Evolutionary conservation across 1,140 invertebrate species (phyloP).

Genomic region (Halictus rubicundus): DNA sequence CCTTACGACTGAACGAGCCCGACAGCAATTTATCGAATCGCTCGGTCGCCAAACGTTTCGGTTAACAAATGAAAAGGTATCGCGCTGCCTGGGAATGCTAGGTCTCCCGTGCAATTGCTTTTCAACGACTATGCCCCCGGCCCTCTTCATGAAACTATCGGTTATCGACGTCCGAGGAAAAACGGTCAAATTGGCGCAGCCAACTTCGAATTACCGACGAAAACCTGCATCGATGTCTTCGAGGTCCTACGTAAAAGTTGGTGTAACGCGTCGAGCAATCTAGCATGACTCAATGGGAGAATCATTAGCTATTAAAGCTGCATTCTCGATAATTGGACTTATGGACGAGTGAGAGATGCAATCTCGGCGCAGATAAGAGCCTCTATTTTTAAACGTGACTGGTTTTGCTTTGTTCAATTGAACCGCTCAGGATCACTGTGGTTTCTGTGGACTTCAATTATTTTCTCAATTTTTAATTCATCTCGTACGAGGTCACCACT

Average conservation of each 20-base stretch:
- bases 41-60: neutral
- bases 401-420: too few relatives aligned
- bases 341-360: too few relatives aligned
- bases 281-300: neutral
- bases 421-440: too few relatives aligned
- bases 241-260: too few relatives aligned
- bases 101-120: too few relatives aligned
- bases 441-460: too few relatives aligned
- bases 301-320: neutral
- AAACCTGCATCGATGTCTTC: too few relatives aligned
- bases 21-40: constrained; percentile 1
- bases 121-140: too few relatives aligned
- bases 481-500: too few relatives aligned
- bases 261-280: too few relatives aligned
- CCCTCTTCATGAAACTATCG: neutral
- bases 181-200: neutral
- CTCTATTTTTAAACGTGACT: neutral
- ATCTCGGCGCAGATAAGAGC: neutral
- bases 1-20: neutral
- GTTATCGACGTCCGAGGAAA: neutral
- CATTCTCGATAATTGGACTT: neutral
- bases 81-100: neutral
- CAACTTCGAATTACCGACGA: neutral
- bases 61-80: neutral
- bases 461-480: too few relatives aligned